A percentile compares a stretch with the other conserved stretches of the same genome.
Conservation (phyloP, 2,113 vertebrate genomes). For the Camarhynchus parvulus region DNA sequence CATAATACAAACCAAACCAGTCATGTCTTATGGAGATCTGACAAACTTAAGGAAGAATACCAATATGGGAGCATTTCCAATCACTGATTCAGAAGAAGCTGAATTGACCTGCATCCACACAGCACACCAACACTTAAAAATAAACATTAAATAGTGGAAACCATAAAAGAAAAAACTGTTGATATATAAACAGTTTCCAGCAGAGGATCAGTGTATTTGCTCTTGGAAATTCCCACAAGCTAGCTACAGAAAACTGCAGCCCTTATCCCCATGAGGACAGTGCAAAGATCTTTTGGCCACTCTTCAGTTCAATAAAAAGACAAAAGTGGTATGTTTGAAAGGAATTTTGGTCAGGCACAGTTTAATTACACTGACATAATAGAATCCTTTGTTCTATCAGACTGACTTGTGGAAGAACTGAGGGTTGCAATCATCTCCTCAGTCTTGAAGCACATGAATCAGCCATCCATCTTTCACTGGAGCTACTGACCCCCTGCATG, state of each 20-base stretch:
- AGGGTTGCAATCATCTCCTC: not conserved
- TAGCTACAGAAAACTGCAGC: not conserved
- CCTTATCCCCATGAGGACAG: not conserved
- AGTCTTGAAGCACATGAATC: not conserved
- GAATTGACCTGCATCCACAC: not conserved
- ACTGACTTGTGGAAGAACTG: not conserved
- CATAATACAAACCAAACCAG: not conserved
- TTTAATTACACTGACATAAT: not conserved
- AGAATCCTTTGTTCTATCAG: not conserved
- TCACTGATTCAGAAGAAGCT: not conserved
- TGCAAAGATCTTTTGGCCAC: not conserved
- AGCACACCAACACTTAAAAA: not conserved
- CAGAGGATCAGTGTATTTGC: not conserved
- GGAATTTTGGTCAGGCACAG: not conserved
- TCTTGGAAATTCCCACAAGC: not conserved
- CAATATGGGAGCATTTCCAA: not conserved
- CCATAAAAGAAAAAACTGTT: not conserved
- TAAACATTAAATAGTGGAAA: not conserved
- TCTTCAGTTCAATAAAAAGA: not conserved
- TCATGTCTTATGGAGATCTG: not conserved
- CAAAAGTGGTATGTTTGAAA: not conserved
- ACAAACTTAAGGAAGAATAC: not conserved
- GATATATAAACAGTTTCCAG: not conserved
- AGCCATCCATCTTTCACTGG: not conserved
- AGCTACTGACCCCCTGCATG: not conserved